A percentile compares a stretch with the other conserved stretches of the same genome.
phyloP scores from a whole-genome alignment of 2,888 invertebrate genomes.

The Rhopalosiphum nymphaeae region DNA sequence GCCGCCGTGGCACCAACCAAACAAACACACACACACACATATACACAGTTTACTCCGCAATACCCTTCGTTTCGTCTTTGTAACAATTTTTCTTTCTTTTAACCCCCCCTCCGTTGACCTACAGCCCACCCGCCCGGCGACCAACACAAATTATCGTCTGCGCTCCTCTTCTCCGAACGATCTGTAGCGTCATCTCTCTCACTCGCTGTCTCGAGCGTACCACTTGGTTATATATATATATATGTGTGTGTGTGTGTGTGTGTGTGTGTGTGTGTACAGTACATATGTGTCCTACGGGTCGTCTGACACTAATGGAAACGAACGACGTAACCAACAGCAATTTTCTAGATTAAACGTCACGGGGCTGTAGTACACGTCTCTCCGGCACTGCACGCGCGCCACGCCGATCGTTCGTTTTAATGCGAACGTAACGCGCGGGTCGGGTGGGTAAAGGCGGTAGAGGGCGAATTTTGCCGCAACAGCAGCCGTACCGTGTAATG shows the following conservation, averaged over 20 bases:
- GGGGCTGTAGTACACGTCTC: constrained; percentile 61
- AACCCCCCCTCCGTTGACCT: background rate
- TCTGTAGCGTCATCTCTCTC: background rate
- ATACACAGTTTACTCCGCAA: background rate
- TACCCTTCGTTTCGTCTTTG: background rate
- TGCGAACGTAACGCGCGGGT: background rate
- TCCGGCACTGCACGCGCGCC: constrained; percentile 46
- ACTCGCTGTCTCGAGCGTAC: background rate
- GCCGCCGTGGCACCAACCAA: background rate
- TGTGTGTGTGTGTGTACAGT: constrained; percentile 10
- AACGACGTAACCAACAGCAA: constrained; percentile 74
- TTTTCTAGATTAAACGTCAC: constrained; percentile 78
- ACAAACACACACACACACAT: background rate
- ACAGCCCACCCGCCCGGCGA: background rate
- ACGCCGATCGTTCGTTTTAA: constrained; percentile 40
- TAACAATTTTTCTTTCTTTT: constrained; percentile 37
- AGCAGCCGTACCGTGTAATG: background rate
- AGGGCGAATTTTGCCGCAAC: constrained; percentile 15
- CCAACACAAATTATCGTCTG: constrained; percentile 33
- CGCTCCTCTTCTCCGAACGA: background rate
- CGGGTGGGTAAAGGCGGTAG: background rate
- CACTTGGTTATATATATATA: background rate
- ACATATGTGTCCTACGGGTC: constrained; percentile 68
- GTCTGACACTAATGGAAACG: constrained; percentile 76
- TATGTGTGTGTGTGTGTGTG: background rate